These are phyloP conservation scores for Cherax destructor DNA, from an alignment of 1,140 invertebrate species.

Conservation along the genomic window DNA sequence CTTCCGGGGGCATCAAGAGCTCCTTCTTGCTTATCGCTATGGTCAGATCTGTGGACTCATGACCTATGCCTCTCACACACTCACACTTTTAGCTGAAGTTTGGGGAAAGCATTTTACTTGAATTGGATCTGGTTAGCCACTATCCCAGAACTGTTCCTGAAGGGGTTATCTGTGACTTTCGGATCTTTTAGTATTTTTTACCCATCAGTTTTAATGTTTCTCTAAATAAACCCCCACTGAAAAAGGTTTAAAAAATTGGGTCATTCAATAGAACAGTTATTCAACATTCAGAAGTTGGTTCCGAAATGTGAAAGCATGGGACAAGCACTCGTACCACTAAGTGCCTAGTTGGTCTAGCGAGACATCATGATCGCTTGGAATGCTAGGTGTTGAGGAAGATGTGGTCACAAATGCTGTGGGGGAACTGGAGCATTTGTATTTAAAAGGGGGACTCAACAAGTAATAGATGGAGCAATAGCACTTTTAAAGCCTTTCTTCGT, in stretches of 20 bases:
- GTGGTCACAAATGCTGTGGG: conserved; percentile 83
- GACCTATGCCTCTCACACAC: conserved; percentile 85
- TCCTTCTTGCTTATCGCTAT: conserved; percentile 84
- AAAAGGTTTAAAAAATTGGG: conserved; percentile 96
- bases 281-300: conserved; percentile 93
- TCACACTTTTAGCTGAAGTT: conserved; percentile 90
- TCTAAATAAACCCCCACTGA: conserved; percentile 92
- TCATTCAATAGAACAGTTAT: conserved; percentile 93
- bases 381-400: conserved; percentile 79
- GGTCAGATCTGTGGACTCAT: conserved; percentile 82
- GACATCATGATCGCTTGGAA: conserved; percentile 82
- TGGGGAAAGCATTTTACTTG: conserved; percentile 96
- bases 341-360: conserved; percentile 82
- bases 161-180: conserved; percentile 90
- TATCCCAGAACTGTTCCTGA: conserved; percentile 87
- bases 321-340: conserved; percentile 90
- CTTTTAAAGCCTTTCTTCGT: conserved; percentile 94
- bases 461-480: conserved; percentile 94
- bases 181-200: conserved; percentile 89
- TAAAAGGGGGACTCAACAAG: conserved; percentile 94
- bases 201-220: conserved; percentile 88
- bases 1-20: conserved; percentile 81
- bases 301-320: conserved; percentile 90
- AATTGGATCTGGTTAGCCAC: conserved; percentile 92
- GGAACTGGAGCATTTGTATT: conserved; percentile 84